phyloP scores from a whole-genome alignment of 1,140 invertebrate genomes.

The Heliconius nattereri region DNA sequence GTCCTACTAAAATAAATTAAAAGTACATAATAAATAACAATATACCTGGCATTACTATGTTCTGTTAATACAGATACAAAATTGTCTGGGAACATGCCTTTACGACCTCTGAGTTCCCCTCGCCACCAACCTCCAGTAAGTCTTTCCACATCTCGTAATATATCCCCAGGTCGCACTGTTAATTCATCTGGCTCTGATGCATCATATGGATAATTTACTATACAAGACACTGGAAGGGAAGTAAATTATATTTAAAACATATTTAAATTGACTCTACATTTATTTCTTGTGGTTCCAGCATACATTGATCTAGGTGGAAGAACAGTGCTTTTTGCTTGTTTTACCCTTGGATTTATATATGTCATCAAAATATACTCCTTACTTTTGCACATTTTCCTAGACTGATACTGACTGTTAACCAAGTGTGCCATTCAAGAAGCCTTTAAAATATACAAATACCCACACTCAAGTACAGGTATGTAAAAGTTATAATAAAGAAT shows the following conservation, averaged over 20 bases:
- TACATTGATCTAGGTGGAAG: too few relatives aligned
- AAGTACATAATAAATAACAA: background rate
- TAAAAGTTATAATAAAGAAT: too few relatives aligned
- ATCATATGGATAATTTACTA: constrained; percentile 91
- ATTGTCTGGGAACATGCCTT: constrained; percentile 98
- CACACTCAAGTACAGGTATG: too few relatives aligned
- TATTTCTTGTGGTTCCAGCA: background rate
- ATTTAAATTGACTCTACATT: background rate
- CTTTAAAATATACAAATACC: too few relatives aligned
- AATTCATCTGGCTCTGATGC: constrained; percentile 92
- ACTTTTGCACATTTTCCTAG: too few relatives aligned
- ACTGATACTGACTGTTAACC: too few relatives aligned
- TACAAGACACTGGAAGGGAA: constrained; percentile 85
- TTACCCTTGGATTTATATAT: too few relatives aligned
- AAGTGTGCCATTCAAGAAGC: too few relatives aligned
- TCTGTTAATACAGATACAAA: constrained; percentile 89
- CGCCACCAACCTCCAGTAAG: constrained; percentile 98
- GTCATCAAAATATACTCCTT: too few relatives aligned
- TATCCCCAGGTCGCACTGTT: constrained; percentile 92
- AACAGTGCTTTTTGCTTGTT: too few relatives aligned
- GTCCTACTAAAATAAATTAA: background rate
- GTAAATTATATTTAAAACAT: background rate
- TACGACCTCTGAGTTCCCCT: constrained; percentile 92
- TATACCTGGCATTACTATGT: constrained; percentile 61
- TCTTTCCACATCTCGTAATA: constrained; percentile 91